These are phyloP conservation scores for Callopanchax toddi DNA, from an alignment of 2,113 vertebrate genomes.

Conservation along the genomic window DNA sequence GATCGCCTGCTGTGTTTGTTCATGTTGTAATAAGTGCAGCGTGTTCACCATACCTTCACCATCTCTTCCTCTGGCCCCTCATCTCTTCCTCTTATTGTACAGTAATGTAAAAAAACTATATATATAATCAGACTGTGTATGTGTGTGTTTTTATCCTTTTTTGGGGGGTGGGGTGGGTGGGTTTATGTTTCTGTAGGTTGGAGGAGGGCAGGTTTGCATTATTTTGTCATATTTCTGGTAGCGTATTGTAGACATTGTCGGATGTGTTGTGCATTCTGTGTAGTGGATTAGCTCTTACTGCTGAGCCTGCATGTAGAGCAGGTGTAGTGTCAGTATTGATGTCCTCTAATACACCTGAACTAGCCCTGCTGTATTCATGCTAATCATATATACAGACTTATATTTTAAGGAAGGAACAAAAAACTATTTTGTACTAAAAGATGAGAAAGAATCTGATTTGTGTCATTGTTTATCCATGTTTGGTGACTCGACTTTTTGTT, in stretches of 20 bases:
- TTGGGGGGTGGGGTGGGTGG: constrained; percentile 10
- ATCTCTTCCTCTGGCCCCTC: constrained; percentile 51
- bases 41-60: constrained; percentile 38
- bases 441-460: constrained; percentile 59
- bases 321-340: constrained; percentile 71
- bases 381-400: constrained; percentile 73
- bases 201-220: constrained; percentile 33
- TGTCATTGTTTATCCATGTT: constrained; percentile 65
- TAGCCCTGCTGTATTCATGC: constrained; percentile 63
- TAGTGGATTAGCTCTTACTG: constrained; percentile 73
- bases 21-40: constrained; percentile 52
- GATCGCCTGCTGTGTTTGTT: constrained; percentile 52
- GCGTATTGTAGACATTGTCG: constrained; percentile 60
- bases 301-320: constrained; percentile 68
- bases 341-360: constrained; percentile 75
- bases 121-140: constrained; percentile 67
- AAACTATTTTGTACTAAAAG: constrained; percentile 73
- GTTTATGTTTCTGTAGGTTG: constrained; percentile 31
- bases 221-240: constrained; percentile 61
- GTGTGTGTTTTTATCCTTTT: constrained; percentile 54
- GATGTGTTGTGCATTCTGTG: constrained; percentile 65
- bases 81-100: constrained; percentile 67
- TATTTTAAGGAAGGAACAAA: constrained; percentile 54
- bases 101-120: constrained; percentile 73
- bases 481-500: constrained; percentile 59